Conservation (phyloP, 2,113 vertebrate species). For the Phalacrocorax pelagicus region DNA sequence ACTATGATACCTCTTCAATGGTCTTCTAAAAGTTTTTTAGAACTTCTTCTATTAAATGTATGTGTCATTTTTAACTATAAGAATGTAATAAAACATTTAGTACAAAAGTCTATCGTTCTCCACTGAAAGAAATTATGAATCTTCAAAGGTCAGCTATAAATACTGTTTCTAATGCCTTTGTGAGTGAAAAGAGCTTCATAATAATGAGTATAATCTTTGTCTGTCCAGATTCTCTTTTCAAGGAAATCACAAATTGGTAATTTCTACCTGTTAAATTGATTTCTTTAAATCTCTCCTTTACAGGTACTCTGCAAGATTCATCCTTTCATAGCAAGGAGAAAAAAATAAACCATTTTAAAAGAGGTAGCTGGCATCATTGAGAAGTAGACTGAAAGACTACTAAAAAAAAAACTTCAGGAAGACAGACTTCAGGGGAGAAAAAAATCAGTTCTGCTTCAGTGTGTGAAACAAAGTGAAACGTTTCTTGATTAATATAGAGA, state of each 20-base stretch:
- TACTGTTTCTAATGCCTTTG: constrained; percentile 62
- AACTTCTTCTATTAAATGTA: constrained; percentile 17
- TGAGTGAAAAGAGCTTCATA: constrained; percentile 32
- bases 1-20: background rate
- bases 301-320: background rate
- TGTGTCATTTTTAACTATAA: constrained; percentile 21
- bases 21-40: constrained; percentile 29
- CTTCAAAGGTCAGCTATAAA: constrained; percentile 76
- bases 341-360: background rate
- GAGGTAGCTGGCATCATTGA: background rate
- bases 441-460: background rate
- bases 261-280: background rate
- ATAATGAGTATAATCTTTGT: constrained; percentile 48
- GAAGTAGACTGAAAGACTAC: background rate
- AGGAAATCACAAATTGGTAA: background rate
- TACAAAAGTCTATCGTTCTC: constrained; percentile 40
- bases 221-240: constrained; percentile 44
- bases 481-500: background rate
- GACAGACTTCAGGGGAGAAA: background rate
- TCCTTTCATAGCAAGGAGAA: background rate
- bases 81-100: constrained; percentile 16
- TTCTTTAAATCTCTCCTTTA: background rate
- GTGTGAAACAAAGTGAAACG: background rate
- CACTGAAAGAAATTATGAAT: constrained; percentile 53
- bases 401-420: background rate